Conservation (phyloP, 2,113 vertebrate genomes). For the Penelope pileata region DNA sequence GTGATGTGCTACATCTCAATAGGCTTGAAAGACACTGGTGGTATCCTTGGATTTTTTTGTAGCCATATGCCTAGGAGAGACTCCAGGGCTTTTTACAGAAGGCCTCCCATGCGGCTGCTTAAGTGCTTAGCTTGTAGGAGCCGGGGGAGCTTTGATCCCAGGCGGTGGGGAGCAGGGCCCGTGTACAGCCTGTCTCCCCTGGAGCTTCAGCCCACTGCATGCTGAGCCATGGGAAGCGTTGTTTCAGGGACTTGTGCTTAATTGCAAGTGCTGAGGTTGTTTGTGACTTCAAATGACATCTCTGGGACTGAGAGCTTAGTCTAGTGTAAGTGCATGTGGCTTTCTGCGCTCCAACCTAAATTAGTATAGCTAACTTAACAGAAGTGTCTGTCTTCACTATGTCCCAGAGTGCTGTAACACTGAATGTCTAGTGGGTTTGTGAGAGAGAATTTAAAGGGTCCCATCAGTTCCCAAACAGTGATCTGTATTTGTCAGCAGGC, state of each 20-base stretch:
- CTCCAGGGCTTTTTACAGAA: neutral
- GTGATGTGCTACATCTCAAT: neutral
- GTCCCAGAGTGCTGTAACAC: neutral
- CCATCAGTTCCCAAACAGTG: neutral
- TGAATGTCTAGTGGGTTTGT: neutral
- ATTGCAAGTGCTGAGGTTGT: neutral
- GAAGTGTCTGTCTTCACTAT: neutral
- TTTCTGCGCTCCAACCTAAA: neutral
- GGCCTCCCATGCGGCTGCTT: neutral
- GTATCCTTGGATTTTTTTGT: neutral
- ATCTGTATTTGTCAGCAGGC: neutral
- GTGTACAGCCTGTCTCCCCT: neutral
- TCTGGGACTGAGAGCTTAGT: neutral
- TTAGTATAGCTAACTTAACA: neutral
- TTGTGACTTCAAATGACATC: neutral
- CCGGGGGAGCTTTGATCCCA: fast-evolving
- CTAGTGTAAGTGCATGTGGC: neutral
- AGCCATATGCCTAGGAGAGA: neutral
- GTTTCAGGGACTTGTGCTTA: neutral
- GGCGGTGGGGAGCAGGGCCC: neutral
- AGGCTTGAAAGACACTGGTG: neutral
- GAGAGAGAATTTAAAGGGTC: neutral
- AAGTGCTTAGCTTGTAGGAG: neutral
- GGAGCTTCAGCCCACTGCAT: neutral
- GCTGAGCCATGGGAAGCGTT: neutral